Evolutionary conservation across 2,797 vertebrate species (phyloP), one percentile per base, ranked within the genome.

Genomic region (Hephaestus fuliginosus): DNA sequence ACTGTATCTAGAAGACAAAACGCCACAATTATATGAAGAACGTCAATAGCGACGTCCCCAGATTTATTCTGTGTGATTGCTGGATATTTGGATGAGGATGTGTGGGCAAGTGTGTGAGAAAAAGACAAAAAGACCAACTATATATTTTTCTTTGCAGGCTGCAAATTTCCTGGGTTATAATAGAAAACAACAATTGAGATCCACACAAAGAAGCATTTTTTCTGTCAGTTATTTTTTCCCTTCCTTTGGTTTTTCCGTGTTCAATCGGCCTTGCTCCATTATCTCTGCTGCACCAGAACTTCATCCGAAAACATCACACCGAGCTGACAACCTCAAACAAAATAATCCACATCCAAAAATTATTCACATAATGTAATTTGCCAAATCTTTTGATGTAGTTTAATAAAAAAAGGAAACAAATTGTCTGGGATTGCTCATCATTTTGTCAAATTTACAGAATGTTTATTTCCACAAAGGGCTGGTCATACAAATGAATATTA

Each of bases 391-490:
- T 81, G 33, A 64, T 64, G 39, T 11, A 46, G 36, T 52, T 61
- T 28, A 74, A 76, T 81, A 60, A 74, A 58, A 11, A 51, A 5
- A 74, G 9, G 17, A 67, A 49, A 61, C 5, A 49, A 69, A 55
- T 9, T 5, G 12, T 51, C 14, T 48, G 64, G 2, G 1, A 20
- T 56, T 78, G 44, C 9, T 53, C 22, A 14, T 64, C n/a, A 2
- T 49, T 33, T 44, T 70, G 44, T 69, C 53, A 87, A 90, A 88
- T 76, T 55, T 83, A 91, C 57, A 91, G 85, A 89, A 91, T 63
- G 78, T 93, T 95, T 94, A 94, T 93, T 93, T 91, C 66, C 80
- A 89, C 70, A 86, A 90, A 85, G 12, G 52, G 53, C 60, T 56
- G 80, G 36, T 74, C 51, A 89, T 28, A 82, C 39, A 81, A 66